phyloP scores from a whole-genome alignment of 92 coral and sea anemone species.

The Virgularia gustaviana region DNA sequence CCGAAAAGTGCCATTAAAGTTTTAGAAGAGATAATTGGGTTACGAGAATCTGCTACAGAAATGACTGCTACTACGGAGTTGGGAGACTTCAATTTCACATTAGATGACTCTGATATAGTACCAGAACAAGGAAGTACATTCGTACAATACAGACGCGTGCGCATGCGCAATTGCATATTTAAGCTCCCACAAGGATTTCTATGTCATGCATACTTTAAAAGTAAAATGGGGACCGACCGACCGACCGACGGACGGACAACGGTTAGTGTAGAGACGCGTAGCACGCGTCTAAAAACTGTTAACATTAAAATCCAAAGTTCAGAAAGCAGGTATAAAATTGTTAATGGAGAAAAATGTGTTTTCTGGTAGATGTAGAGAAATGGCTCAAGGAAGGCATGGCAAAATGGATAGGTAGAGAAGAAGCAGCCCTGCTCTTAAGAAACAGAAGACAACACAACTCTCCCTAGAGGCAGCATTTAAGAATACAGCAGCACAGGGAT shows the following conservation, averaged over 20 bases:
- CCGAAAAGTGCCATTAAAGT: conserved; percentile 20
- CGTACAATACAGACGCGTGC: too few relatives aligned
- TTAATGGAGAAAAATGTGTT: conserved; percentile 37
- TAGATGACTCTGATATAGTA: conserved; percentile 19
- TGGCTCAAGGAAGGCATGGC: conserved; percentile 4
- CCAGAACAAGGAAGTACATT: too few relatives aligned
- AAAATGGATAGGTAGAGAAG: background rate
- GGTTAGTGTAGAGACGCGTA: too few relatives aligned
- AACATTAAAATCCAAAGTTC: conserved; percentile 28
- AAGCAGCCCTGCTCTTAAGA: background rate
- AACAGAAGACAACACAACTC: conserved; percentile 2
- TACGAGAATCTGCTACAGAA: conserved; percentile 29
- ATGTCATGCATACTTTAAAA: too few relatives aligned
- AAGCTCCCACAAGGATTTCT: too few relatives aligned
- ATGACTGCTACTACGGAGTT: conserved; percentile 21
- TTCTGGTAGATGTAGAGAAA: conserved; percentile 25
- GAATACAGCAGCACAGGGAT: background rate
- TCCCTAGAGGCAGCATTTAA: conserved; percentile 12
- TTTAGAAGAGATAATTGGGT: conserved; percentile 30
- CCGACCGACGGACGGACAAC: too few relatives aligned
- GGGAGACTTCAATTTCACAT: conserved; percentile 22
- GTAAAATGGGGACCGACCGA: too few relatives aligned
- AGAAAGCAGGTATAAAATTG: conserved; percentile 26
- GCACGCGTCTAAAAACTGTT: too few relatives aligned
- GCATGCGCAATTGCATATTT: too few relatives aligned